Conservation (phyloP, 2,113 vertebrate species). For the Cinclus mexicanus region DNA sequence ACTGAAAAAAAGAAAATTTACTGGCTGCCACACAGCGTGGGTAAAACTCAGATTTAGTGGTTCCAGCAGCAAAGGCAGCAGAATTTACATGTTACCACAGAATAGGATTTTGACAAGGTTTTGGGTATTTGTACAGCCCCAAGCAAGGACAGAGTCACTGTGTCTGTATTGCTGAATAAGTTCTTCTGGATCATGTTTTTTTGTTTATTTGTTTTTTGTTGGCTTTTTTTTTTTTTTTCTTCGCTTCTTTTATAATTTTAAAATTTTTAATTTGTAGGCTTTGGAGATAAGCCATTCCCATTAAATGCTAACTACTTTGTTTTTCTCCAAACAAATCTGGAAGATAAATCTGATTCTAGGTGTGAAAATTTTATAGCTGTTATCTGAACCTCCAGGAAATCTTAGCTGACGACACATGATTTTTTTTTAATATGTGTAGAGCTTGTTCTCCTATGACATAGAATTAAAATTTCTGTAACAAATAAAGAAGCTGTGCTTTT, state of each 20-base stretch:
- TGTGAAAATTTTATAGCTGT: background rate
- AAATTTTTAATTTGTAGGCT: background rate
- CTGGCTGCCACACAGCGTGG: background rate
- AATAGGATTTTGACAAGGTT: background rate
- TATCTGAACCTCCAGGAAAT: background rate
- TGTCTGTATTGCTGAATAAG: background rate
- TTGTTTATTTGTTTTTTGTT: too few relatives aligned
- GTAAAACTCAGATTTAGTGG: slow-evolving; percentile 11
- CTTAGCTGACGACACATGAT: background rate
- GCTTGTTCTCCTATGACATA: background rate
- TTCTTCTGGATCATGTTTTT: background rate
- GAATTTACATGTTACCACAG: background rate
- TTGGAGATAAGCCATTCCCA: background rate
- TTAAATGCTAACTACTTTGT: background rate
- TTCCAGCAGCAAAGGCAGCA: background rate
- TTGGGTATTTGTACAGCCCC: background rate
- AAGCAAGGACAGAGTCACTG: background rate
- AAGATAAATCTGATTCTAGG: background rate
- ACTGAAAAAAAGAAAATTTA: slow-evolving; percentile 4
- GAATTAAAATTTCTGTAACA: background rate
- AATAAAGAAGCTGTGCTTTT: background rate
- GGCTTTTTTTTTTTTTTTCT: background rate
- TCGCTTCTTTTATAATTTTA: background rate
- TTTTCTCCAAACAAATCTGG: background rate
- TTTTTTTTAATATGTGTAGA: background rate